Evolutionary conservation across 2,888 invertebrate genomes (phyloP).

Genomic region (Hemithea aestivaria): DNA sequence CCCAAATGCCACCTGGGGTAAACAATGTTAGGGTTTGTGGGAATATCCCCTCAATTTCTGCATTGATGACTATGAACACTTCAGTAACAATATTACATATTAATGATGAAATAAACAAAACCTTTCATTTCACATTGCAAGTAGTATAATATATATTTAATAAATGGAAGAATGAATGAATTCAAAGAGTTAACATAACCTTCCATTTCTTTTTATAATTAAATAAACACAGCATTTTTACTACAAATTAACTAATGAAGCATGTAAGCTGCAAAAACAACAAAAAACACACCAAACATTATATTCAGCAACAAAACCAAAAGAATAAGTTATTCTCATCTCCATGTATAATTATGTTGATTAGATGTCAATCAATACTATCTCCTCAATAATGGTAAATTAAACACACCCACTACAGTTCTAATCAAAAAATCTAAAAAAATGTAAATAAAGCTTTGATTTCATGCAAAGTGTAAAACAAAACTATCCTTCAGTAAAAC

Average conservation of each 20-base stretch:
- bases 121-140: background rate
- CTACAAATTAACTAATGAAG: constrained; percentile 7
- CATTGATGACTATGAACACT: constrained; percentile 4
- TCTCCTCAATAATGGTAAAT: constrained; percentile 42
- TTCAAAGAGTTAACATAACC: constrained; percentile 4
- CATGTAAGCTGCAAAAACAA: constrained; percentile 22
- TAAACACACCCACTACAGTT: constrained; percentile 22
- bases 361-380: constrained; percentile 38
- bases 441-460: constrained; percentile 57
- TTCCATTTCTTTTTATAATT: constrained; percentile 7
- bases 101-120: constrained; percentile 6
- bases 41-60: too few species aligned
- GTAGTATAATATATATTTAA: too few species aligned
- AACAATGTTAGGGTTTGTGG: too few species aligned
- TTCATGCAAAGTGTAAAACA: constrained; percentile 51
- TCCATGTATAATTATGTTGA: constrained; percentile 26
- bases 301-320: constrained; percentile 8
- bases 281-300: constrained; percentile 23
- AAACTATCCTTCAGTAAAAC: constrained; percentile 56
- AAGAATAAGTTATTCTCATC: constrained; percentile 20
- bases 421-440: constrained; percentile 41
- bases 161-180: constrained; percentile 3
- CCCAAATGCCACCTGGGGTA: too few species aligned
- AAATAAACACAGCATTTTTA: constrained; percentile 9
- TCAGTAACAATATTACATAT: too few species aligned